These are phyloP conservation scores for Luffia ferchaultella DNA, from an alignment of 2,888 invertebrate species.

Conservation along the genomic window DNA sequence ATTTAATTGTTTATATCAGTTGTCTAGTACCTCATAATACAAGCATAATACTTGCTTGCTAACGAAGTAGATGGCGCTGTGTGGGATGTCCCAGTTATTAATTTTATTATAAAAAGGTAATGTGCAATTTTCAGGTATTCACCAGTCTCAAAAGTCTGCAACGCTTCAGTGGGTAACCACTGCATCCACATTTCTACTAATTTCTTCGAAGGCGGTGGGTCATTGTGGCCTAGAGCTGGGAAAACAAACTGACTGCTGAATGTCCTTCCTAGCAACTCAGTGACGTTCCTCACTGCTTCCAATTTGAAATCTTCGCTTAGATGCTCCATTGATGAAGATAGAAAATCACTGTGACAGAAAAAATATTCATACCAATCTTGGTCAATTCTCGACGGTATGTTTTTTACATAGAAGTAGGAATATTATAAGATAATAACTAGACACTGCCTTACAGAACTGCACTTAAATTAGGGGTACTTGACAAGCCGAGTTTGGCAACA, in stretches of 20 bases:
- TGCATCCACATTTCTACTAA: conserved; percentile 84
- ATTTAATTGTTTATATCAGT: no score
- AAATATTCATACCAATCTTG: no score
- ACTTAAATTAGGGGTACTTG: not conserved
- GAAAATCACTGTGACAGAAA: conserved; percentile 74
- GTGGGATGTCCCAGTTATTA: no score
- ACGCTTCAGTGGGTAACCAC: conserved; percentile 85
- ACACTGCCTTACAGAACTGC: not conserved
- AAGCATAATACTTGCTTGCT: no score
- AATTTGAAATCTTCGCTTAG: conserved; percentile 74
- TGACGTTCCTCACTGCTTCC: conserved; percentile 81
- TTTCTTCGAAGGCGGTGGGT: conserved; percentile 71
- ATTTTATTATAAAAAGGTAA: no score
- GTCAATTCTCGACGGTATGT: no score
- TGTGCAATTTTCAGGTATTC: no score
- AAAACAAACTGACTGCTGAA: conserved; percentile 90
- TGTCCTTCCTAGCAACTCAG: conserved; percentile 79
- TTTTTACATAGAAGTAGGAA: not conserved
- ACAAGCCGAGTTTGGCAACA: not conserved
- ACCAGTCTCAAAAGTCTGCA: conserved; percentile 86
- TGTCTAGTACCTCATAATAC: no score
- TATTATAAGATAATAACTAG: not conserved
- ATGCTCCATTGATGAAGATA: conserved; percentile 78
- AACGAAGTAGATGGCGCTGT: no score
- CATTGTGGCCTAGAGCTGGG: conserved; percentile 90